Conservation (phyloP, 23 tunicate genomes). For the Aplidium turbinatum region DNA sequence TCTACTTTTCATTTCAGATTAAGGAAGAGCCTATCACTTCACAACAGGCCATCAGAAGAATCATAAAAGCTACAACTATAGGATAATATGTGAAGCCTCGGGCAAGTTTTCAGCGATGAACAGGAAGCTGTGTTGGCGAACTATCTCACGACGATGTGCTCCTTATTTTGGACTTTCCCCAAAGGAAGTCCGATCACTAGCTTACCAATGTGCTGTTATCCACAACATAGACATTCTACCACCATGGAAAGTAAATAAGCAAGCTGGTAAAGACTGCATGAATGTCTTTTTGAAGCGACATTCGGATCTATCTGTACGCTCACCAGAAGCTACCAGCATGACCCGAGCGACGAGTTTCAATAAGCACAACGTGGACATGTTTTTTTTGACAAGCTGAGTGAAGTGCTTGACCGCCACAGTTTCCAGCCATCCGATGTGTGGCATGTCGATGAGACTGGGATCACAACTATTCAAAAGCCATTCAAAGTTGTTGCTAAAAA, state of each 20-base stretch:
- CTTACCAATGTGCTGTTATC: not conserved
- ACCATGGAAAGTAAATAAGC: not conserved
- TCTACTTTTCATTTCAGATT: no score
- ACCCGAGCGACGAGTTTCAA: conserved; percentile 36
- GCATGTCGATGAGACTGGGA: conserved; percentile 37
- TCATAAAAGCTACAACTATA: not conserved
- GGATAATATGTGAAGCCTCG: not conserved
- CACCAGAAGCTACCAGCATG: not conserved
- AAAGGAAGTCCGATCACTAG: not conserved
- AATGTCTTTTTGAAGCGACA: not conserved
- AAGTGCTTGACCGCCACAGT: not conserved
- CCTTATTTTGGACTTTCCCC: conserved; percentile 14
- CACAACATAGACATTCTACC: not conserved
- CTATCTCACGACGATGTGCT: no score
- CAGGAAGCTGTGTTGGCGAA: no score
- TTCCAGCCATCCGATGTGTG: conserved; percentile 9
- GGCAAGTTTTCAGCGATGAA: not conserved
- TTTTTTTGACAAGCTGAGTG: conserved; percentile 25
- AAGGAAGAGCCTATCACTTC: no score
- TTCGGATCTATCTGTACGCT: not conserved
- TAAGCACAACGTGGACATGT: conserved; percentile 17
- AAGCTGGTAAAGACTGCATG: conserved; percentile 5
- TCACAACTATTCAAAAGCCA: conserved; percentile 5
- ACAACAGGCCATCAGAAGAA: not conserved
- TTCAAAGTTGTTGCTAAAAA: conserved; percentile 9